Evolutionary conservation across 2,888 invertebrate species (phyloP).

Genomic region (Synergus gifuensis): DNA sequence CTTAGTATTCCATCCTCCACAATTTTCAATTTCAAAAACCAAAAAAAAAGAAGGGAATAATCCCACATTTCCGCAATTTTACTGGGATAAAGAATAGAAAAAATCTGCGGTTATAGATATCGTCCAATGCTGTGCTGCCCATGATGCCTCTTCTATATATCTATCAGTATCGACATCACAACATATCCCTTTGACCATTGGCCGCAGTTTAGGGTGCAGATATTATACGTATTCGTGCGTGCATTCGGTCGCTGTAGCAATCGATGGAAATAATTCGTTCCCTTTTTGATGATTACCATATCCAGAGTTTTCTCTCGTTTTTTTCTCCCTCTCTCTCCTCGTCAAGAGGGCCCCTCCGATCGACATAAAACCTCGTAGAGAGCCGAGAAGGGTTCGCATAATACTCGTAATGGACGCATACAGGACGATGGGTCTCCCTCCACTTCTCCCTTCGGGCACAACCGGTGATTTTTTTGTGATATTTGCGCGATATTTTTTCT

Average conservation of each 20-base stretch:
- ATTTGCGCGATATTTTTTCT: constrained; percentile 24
- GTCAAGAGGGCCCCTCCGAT: constrained; percentile 61
- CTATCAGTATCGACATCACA: not conserved
- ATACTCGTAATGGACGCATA: constrained; percentile 63
- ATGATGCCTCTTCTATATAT: not conserved
- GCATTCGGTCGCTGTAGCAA: constrained; percentile 59
- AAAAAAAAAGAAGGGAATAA: not conserved
- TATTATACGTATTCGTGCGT: constrained; percentile 51
- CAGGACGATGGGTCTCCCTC: constrained; percentile 57
- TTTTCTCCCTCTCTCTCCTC: constrained; percentile 53
- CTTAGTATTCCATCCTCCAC: not conserved
- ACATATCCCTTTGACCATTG: constrained; percentile 67
- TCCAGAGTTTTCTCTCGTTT: constrained; percentile 54
- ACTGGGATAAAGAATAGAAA: not conserved
- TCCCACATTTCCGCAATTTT: too few species aligned
- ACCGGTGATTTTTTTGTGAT: constrained; percentile 18
- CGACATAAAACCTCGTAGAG: constrained; percentile 66
- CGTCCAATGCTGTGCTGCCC: not conserved
- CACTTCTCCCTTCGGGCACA: constrained; percentile 45
- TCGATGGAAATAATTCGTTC: constrained; percentile 73
- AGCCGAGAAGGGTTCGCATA: constrained; percentile 61
- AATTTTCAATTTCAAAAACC: not conserved
- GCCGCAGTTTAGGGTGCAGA: constrained; percentile 63
- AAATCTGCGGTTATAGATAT: not conserved
- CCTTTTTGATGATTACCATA: constrained; percentile 68